A percentile compares a stretch with the other conserved stretches of the same genome.
Evolutionary conservation across 2,888 invertebrate genomes (phyloP).

Genomic region (Pheosia gnoma): DNA sequence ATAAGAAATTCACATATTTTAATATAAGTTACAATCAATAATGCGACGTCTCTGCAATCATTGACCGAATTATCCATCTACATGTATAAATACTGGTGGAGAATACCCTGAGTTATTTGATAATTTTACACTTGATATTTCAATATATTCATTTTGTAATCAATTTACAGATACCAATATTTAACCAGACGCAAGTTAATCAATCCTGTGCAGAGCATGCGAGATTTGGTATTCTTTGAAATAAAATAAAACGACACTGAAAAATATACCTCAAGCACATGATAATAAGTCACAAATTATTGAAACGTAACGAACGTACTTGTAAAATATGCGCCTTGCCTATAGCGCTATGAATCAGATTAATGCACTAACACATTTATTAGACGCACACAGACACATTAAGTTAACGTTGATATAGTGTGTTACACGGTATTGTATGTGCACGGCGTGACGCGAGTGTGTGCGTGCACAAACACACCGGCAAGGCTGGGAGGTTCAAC

Average conservation of each 20-base stretch:
- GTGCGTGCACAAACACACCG: conserved; percentile 54
- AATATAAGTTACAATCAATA: too few relatives aligned
- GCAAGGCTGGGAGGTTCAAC: conserved; percentile 70
- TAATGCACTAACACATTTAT: conserved; percentile 57
- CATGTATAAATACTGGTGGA: too few relatives aligned
- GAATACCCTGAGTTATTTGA: too few relatives aligned
- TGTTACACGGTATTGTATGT: conserved; percentile 19
- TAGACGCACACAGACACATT: conserved; percentile 45
- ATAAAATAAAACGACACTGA: conserved; percentile 13
- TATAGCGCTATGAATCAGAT: conserved; percentile 71
- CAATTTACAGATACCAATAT: background rate
- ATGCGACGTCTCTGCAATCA: too few relatives aligned
- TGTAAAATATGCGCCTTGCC: conserved; percentile 49
- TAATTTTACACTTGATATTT: too few relatives aligned
- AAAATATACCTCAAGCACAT: conserved; percentile 27
- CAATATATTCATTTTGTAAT: background rate
- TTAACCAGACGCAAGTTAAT: conserved; percentile 26
- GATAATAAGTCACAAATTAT: conserved; percentile 24
- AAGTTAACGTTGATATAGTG: background rate
- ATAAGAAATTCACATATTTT: too few relatives aligned
- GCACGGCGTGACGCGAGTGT: conserved; percentile 40
- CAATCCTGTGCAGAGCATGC: conserved; percentile 27
- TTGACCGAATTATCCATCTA: too few relatives aligned
- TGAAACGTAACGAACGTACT: conserved; percentile 26
- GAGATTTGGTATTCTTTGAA: conserved; percentile 33